Percentiles rank a stretch among this genome's conserved stretches.
Conservation (phyloP, 1,140 invertebrate genomes). For the Platorchestia sp. region DNA sequence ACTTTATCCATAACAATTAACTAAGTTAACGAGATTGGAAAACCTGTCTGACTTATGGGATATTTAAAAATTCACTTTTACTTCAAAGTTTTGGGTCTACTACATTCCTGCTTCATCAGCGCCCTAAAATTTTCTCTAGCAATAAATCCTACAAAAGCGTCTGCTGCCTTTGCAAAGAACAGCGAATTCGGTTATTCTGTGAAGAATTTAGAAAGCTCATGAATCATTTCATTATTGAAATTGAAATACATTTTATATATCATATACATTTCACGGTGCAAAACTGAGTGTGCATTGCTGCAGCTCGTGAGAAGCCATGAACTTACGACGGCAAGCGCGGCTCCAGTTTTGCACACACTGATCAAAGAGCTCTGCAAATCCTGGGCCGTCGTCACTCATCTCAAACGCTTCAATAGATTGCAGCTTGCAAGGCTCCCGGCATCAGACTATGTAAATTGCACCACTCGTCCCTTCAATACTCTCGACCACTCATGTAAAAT, state of each 20-base stretch:
- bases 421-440: constrained; percentile 2
- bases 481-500: constrained; percentile 11
- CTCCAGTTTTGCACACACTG: constrained; percentile 2
- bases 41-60: neutral
- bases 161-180: too few relatives aligned
- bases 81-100: neutral
- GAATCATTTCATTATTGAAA: neutral
- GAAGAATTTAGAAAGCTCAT: neutral
- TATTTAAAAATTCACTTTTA: neutral
- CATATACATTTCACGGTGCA: neutral
- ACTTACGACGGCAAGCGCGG: neutral
- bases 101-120: neutral
- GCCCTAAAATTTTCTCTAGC: neutral
- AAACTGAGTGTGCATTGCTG: neutral
- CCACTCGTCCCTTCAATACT: constrained; percentile 3
- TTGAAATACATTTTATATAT: too few relatives aligned
- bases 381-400: constrained; percentile 19
- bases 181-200: neutral
- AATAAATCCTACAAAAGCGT: neutral
- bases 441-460: neutral
- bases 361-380: constrained; percentile 40
- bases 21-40: neutral
- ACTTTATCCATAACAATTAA: neutral
- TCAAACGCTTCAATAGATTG: neutral
- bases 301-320: neutral